These are phyloP conservation scores for Leptestheria dahalacensis DNA, from an alignment of 1,140 invertebrate species.

Conservation along the genomic window DNA sequence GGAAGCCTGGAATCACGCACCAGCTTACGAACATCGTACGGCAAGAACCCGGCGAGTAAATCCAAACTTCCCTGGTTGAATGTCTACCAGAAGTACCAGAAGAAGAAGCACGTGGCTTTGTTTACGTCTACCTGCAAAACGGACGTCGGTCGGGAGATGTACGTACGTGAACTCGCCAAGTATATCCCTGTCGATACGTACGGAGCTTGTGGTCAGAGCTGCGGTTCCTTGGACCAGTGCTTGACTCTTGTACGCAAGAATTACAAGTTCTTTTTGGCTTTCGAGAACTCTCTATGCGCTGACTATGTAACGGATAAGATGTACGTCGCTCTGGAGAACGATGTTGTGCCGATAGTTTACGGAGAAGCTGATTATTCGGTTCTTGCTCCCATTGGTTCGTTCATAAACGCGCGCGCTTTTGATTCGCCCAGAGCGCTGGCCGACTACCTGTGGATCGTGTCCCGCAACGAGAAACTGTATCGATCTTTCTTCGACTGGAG, in stretches of 20 bases:
- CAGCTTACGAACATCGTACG: not conserved
- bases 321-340: conserved; percentile 17
- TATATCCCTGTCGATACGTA: conserved; percentile 48
- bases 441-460: not conserved
- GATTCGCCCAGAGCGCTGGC: not conserved
- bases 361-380: conserved; percentile 39
- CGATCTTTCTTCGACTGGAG: not conserved
- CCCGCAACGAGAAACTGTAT: not conserved
- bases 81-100: conserved; percentile 15
- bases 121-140: conserved; percentile 48
- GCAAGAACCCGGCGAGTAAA: not conserved
- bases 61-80: not conserved
- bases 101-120: conserved; percentile 38
- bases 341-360: conserved; percentile 51
- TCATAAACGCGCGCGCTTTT: conserved; percentile 41
- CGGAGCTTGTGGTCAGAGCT: conserved; percentile 40
- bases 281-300: conserved; percentile 27
- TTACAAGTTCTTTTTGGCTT: conserved; percentile 26
- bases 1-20: not conserved
- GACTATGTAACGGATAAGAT: conserved; percentile 30
- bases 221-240: conserved; percentile 24
- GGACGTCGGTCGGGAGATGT: conserved; percentile 34
- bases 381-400: conserved; percentile 46
- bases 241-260: not conserved
- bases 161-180: conserved; percentile 35